These are phyloP conservation scores for Lophura nycthemera DNA, from an alignment of 2,113 vertebrate species.

Conservation along the genomic window DNA sequence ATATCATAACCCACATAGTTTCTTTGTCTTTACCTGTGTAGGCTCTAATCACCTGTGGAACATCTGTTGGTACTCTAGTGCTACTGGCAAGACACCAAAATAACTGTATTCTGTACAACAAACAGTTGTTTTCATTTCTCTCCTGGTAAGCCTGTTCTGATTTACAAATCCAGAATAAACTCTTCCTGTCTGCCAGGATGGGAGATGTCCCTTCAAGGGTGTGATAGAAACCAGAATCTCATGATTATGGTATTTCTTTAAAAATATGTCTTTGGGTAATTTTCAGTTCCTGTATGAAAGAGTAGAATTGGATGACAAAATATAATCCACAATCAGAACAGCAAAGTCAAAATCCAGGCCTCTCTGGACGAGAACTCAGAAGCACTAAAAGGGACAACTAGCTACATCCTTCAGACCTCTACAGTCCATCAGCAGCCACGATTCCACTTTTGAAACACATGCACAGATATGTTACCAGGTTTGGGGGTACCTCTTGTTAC, in stretches of 20 bases:
- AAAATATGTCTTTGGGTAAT: slow-evolving; percentile 19
- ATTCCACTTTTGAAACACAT: not conserved
- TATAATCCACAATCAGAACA: not conserved
- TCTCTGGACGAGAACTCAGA: not conserved
- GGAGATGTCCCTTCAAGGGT: not conserved
- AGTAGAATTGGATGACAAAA: not conserved
- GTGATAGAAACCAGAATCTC: slow-evolving; percentile 27
- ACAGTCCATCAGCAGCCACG: not conserved
- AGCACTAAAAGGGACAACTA: not conserved
- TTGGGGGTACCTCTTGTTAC: not conserved
- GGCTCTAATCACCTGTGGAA: slow-evolving; percentile 18
- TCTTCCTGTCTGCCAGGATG: not conserved
- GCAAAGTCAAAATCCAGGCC: not conserved
- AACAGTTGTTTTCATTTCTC: not conserved
- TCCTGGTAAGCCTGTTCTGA: not conserved
- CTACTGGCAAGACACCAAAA: slow-evolving; percentile 33
- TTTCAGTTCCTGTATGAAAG: not conserved
- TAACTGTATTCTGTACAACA: not conserved
- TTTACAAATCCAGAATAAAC: slow-evolving; percentile 5
- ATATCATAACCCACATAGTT: not conserved
- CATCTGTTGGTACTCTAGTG: not conserved
- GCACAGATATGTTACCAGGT: not conserved
- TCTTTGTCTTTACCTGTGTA: slow-evolving; percentile 19
- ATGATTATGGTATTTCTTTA: not conserved
- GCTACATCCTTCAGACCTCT: not conserved